Conservation (phyloP, 2,113 vertebrate species). For the Chinchilla lanigera region DNA sequence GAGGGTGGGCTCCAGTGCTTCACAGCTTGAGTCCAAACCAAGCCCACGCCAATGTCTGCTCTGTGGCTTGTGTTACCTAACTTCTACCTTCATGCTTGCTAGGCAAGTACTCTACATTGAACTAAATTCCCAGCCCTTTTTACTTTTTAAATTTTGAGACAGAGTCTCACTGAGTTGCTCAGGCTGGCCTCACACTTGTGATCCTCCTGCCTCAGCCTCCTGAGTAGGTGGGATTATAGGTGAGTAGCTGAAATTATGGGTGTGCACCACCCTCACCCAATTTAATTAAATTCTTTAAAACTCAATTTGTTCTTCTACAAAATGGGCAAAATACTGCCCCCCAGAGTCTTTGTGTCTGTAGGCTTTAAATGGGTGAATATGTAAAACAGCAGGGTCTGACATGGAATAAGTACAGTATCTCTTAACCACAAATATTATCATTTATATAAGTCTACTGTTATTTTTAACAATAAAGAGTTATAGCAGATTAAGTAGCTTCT, state of each 20-base stretch:
- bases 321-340: not conserved
- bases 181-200: not conserved
- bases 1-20: not conserved
- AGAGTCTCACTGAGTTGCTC: not conserved
- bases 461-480: not conserved
- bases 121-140: not conserved
- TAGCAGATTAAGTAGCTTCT: not conserved
- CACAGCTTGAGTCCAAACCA: not conserved
- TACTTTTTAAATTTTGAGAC: not conserved
- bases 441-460: not conserved
- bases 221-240: not conserved
- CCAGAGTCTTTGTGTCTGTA: not conserved
- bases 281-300: conserved; percentile 3
- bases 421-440: not conserved
- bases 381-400: not conserved
- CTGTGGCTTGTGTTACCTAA: not conserved
- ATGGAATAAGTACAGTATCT: not conserved
- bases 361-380: not conserved
- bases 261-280: not conserved
- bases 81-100: not conserved
- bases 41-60: not conserved
- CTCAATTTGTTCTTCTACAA: not conserved
- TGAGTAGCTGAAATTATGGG: not conserved
- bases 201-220: not conserved
- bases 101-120: not conserved